Percentiles rank a stretch among this genome's conserved stretches.
Conservation (phyloP, 92 coral and sea anemone genomes). For the Bergia puertoricense region DNA sequence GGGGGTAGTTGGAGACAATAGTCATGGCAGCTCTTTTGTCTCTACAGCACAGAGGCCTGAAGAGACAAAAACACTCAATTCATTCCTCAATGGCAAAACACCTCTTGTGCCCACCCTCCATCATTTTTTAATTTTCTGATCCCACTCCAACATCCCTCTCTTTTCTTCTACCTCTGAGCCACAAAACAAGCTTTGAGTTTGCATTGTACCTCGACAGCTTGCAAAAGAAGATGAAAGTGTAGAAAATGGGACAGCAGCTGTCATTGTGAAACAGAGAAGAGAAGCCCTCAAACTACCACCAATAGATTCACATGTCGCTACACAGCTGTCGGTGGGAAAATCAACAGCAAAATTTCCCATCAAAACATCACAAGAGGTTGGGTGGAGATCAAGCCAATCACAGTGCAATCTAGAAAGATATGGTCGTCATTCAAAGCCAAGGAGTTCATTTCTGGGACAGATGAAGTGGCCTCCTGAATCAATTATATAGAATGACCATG, state of each 20-base stretch:
- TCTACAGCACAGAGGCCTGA: no score
- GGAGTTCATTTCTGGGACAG: conserved; percentile 77
- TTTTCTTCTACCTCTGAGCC: background rate
- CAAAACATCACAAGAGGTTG: conserved; percentile 83
- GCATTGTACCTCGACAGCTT: conserved; percentile 54
- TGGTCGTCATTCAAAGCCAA: conserved; percentile 88
- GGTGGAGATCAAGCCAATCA: conserved; percentile 94
- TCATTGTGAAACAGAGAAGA: conserved; percentile 89
- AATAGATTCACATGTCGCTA: conserved; percentile 86
- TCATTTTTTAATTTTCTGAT: no score
- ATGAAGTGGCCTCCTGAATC: conserved; percentile 99
- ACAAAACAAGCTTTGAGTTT: background rate
- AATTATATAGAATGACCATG: conserved; percentile 51
- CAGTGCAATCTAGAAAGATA: conserved; percentile 91
- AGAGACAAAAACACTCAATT: no score
- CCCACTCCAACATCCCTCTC: background rate
- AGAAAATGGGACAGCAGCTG: conserved; percentile 90
- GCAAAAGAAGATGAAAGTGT: conserved; percentile 85
- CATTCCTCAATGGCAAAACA: no score
- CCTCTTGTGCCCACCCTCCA: no score
- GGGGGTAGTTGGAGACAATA: no score
- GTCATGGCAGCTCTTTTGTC: no score
- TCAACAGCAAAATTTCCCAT: conserved; percentile 82
- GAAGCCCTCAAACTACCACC: conserved; percentile 97
- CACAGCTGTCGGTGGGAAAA: conserved; percentile 87